Conservation (phyloP, 2,888 invertebrate genomes). For the Rotaria magnacalcarata region DNA sequence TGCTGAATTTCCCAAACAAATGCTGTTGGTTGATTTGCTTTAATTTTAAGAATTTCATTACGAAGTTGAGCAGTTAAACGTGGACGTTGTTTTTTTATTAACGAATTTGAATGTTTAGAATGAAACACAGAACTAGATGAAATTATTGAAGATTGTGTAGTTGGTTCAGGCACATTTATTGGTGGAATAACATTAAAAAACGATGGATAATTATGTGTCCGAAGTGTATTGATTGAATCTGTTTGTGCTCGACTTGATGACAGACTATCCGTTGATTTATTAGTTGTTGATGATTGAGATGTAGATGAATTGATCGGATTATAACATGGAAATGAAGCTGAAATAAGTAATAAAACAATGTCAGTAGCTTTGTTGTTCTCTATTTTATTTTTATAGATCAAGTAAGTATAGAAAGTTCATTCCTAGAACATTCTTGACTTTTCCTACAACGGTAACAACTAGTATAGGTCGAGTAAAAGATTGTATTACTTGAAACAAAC, state of each 20-base stretch:
- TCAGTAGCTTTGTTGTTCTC: too few species aligned
- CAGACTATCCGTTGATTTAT: background rate
- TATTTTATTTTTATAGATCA: too few species aligned
- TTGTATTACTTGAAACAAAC: too few species aligned
- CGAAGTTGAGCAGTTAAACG: background rate
- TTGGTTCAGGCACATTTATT: background rate
- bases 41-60: conserved; percentile 7
- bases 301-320: background rate
- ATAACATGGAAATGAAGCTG: background rate
- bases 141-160: background rate
- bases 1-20: conserved; percentile 33
- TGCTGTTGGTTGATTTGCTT: background rate
- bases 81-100: background rate
- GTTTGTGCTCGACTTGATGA: background rate
- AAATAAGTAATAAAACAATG: background rate
- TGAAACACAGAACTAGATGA: background rate
- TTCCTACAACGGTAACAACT: too few species aligned
- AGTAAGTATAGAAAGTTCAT: too few species aligned
- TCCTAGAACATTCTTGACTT: too few species aligned
- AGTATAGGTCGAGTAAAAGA: too few species aligned
- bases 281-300: background rate
- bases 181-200: background rate
- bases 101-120: background rate
- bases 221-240: background rate
- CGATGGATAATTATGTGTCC: background rate